Base-by-base conservation (phyloP, 2,888 invertebrate species). In the Rhagonycha lutea region DNA sequence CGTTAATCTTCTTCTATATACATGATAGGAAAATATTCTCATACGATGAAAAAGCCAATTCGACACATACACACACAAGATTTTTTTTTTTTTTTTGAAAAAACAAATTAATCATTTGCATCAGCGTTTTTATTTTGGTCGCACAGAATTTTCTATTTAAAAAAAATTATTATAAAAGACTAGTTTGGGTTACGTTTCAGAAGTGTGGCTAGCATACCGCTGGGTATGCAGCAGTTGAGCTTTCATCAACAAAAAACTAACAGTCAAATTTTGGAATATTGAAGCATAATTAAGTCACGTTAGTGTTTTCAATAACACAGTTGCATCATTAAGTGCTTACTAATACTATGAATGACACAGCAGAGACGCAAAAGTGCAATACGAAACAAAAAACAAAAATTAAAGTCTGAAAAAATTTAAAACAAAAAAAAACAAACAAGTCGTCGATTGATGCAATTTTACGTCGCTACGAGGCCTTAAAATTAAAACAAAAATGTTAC, bases 151-250 rank as follows among this genome's bases (percentile, higher is more conserved):
- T 24, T 71, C 63, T 68, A 73, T 69, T 26, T 69, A 75, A 75
- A 73, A 62, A 71, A 71, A 60, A 60, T 76, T 62, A 76, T 80
- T 70, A 74, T 78, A 77, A 82, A 83, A 83, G 87, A 87, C 87
- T 87, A 87, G 87, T 86, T 86, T 83, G 84, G 85, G 83, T 86
- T 86, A 84, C 84, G 84, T 82, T 78, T 74, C 68, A 74, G 68
- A 76, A 70, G 72, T 72, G 71, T 78, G 68, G 61, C 72, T 47
- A 2, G n/a, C 47, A 47, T 32, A 32, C n/a, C 18, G 18, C 18
- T 18, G 18, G 70, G 78, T 75, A 76, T 75, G 78, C 79, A 47
- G n/a, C 47, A 74, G 73, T 79, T 80, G 79, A 80, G 79, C 79
- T 75, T 79, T 76, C 70, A 70, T 73, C 73, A 73, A 65, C 72